Percentiles rank a stretch among this genome's conserved stretches.
Conservation (phyloP, 2,888 invertebrate species). For the Sisyra nigra region DNA sequence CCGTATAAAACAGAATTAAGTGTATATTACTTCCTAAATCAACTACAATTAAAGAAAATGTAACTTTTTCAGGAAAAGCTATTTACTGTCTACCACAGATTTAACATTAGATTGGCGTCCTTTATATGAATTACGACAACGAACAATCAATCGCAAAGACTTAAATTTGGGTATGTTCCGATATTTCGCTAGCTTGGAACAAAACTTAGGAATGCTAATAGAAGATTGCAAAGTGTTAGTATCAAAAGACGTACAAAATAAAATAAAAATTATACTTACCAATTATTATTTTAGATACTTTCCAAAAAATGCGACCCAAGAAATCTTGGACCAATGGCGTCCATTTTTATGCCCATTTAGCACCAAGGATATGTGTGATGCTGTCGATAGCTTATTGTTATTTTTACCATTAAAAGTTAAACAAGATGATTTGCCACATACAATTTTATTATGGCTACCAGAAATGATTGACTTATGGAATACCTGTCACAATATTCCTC, state of each 20-base stretch:
- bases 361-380: slow-evolving; percentile 29
- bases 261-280: slow-evolving; percentile 1
- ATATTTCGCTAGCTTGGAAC: slow-evolving; percentile 20
- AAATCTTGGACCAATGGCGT: slow-evolving; percentile 69
- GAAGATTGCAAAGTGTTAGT: slow-evolving; percentile 23
- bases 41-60: not conserved
- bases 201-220: slow-evolving; percentile 20
- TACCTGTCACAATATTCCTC: slow-evolving; percentile 52
- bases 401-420: slow-evolving; percentile 63
- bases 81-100: slow-evolving; percentile 62
- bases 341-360: slow-evolving; percentile 66
- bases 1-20: not conserved
- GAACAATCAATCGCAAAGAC: slow-evolving; percentile 37
- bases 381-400: slow-evolving; percentile 45
- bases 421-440: slow-evolving; percentile 41
- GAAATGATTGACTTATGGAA: slow-evolving; percentile 67
- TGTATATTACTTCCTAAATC: not conserved
- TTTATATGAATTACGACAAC: slow-evolving; percentile 49
- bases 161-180: slow-evolving; percentile 42
- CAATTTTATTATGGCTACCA: slow-evolving; percentile 64
- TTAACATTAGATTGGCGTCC: slow-evolving; percentile 74
- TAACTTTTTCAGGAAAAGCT: slow-evolving; percentile 43
- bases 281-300: slow-evolving; percentile 40
- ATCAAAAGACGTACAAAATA: slow-evolving; percentile 4
- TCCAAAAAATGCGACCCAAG: slow-evolving; percentile 56